Conservation (phyloP, 1,140 invertebrate genomes). For the Saccostrea cuccullata region DNA sequence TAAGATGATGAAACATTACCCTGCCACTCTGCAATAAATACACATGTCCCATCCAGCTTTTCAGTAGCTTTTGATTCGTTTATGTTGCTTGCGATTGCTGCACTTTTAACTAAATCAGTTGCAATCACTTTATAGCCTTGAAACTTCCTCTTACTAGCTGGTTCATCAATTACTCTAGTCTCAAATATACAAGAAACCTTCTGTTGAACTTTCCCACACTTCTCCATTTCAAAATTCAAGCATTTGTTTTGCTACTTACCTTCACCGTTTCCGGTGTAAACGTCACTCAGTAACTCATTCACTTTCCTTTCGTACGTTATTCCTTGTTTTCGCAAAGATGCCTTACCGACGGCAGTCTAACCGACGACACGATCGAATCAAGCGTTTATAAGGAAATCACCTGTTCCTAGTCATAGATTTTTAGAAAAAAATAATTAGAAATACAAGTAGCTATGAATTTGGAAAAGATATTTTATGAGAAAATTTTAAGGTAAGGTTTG, state of each 20-base stretch:
- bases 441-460: too few species aligned
- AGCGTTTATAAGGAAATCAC: too few species aligned
- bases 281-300: background rate
- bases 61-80: constrained; percentile 66
- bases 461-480: too few species aligned
- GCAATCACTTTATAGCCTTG: constrained; percentile 72
- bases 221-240: constrained; percentile 57
- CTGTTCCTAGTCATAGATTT: too few species aligned
- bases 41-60: constrained; percentile 76
- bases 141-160: constrained; percentile 67
- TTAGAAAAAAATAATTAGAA: too few species aligned
- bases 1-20: constrained; percentile 54
- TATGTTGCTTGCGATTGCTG: constrained; percentile 59
- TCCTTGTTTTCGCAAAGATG: too few species aligned
- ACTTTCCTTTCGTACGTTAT: background rate
- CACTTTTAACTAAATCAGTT: constrained; percentile 60
- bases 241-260: background rate
- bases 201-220: constrained; percentile 68
- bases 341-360: too few species aligned
- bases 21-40: constrained; percentile 67
- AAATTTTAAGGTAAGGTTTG: too few species aligned
- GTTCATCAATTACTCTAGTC: constrained; percentile 66
- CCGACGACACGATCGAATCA: too few species aligned
- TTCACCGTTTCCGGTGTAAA: background rate
- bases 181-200: constrained; percentile 74